A percentile compares a stretch with the other conserved stretches of the same genome.
These are phyloP conservation scores for Pica pica DNA, from an alignment of 2,113 vertebrate species.

Conservation along the genomic window DNA sequence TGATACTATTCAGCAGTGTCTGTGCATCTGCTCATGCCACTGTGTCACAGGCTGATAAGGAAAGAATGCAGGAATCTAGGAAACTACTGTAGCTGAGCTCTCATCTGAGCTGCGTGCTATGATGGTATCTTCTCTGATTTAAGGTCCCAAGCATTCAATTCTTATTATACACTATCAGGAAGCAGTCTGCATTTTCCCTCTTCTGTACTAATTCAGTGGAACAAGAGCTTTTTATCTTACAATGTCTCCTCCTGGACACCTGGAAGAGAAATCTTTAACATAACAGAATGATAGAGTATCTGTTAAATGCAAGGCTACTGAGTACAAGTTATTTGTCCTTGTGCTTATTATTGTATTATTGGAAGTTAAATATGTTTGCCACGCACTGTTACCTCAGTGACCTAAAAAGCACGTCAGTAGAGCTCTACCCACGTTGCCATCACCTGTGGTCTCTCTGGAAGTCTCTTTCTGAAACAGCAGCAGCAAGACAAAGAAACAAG, in stretches of 20 bases:
- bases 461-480: neutral
- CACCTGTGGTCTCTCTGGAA: neutral
- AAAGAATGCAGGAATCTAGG: neutral
- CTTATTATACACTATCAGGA: neutral
- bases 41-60: neutral
- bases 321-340: neutral
- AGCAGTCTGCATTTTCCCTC: neutral
- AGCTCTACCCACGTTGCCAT: neutral
- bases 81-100: neutral
- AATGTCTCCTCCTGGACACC: rapidly evolving
- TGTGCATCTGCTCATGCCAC: neutral
- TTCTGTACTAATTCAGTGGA: neutral
- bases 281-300: neutral
- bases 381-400: neutral
- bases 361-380: neutral
- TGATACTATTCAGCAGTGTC: neutral
- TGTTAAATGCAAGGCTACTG: neutral
- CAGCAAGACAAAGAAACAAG: neutral
- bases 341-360: neutral
- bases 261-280: neutral
- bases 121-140: neutral
- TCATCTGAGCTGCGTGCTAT: neutral
- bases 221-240: neutral
- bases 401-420: neutral
- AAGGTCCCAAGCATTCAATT: neutral